phyloP scores from a whole-genome alignment of 2,113 vertebrate genomes.

The Haplochromis vanheusdeni region DNA sequence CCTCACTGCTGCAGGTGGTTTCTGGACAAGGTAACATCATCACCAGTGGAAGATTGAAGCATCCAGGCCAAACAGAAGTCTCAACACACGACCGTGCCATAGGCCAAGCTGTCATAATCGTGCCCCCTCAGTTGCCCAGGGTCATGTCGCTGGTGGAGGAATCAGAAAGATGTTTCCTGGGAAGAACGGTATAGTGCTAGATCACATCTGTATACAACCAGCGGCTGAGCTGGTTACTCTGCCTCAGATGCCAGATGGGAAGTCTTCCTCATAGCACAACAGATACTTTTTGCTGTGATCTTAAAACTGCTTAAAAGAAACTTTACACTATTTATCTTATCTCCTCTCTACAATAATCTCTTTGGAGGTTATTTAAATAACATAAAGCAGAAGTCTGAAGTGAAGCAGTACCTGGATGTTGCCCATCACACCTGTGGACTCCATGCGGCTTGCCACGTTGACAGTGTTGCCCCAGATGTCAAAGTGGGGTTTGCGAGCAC shows the following conservation, averaged over 20 bases:
- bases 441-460: constrained; percentile 96
- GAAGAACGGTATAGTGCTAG: fast-evolving
- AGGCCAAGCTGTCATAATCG: background rate
- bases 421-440: constrained; percentile 92
- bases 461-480: constrained; percentile 98
- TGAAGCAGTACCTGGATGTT: constrained; percentile 83
- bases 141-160: background rate
- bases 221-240: background rate
- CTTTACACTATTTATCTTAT: fast-evolving
- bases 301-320: background rate
- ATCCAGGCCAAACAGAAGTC: background rate
- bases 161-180: background rate
- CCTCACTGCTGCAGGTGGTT: background rate
- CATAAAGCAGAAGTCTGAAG: background rate
- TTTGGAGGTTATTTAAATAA: background rate
- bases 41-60: background rate
- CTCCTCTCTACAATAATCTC: background rate
- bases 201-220: background rate
- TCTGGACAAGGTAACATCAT: background rate
- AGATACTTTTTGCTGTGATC: background rate
- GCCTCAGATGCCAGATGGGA: background rate
- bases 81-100: background rate
- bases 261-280: background rate
- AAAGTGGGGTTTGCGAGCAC: constrained; percentile 91
- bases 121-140: background rate